These are phyloP conservation scores for Drosophila athabasca DNA, from an alignment of 1,140 invertebrate genomes.

Conservation along the genomic window DNA sequence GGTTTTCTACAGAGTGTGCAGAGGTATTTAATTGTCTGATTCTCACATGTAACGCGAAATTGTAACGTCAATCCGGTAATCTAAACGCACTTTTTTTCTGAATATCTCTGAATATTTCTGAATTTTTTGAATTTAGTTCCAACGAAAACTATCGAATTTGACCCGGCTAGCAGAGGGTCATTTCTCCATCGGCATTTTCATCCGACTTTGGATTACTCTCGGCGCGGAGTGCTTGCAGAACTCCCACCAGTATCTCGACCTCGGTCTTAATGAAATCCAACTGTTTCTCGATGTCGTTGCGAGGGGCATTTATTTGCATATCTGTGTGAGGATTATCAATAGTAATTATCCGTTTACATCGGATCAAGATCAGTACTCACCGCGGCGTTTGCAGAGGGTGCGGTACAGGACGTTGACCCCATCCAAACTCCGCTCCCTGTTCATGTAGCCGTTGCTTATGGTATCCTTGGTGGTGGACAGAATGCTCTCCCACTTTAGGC, in stretches of 20 bases:
- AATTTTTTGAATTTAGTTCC: neutral
- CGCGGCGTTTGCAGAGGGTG: constrained; percentile 53
- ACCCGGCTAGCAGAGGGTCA: constrained; percentile 14
- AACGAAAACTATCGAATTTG: constrained; percentile 7
- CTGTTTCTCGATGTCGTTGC: constrained; percentile 37
- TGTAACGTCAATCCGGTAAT: too few species aligned
- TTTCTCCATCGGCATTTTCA: neutral
- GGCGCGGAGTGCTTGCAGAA: constrained; percentile 49
- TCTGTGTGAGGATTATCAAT: constrained; percentile 7
- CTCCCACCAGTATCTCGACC: constrained; percentile 61
- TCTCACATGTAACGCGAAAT: too few species aligned
- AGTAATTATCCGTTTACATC: neutral
- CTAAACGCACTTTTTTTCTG: neutral
- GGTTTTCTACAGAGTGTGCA: too few species aligned
- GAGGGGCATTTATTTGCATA: neutral
- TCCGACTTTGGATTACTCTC: constrained; percentile 1
- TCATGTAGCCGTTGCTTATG: constrained; percentile 44
- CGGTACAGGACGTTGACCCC: constrained; percentile 58
- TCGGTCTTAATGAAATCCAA: constrained; percentile 74
- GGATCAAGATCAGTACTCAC: constrained; percentile 10
- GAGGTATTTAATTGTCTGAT: too few species aligned
- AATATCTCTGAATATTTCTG: too few species aligned
- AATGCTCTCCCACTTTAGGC: constrained; percentile 75
- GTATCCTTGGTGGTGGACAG: constrained; percentile 62
- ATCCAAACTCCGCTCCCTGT: constrained; percentile 60